Base-by-base conservation (phyloP, 35 echinoderm and acorn worm species). In the Hemicentrotus pulcherrimus region DNA sequence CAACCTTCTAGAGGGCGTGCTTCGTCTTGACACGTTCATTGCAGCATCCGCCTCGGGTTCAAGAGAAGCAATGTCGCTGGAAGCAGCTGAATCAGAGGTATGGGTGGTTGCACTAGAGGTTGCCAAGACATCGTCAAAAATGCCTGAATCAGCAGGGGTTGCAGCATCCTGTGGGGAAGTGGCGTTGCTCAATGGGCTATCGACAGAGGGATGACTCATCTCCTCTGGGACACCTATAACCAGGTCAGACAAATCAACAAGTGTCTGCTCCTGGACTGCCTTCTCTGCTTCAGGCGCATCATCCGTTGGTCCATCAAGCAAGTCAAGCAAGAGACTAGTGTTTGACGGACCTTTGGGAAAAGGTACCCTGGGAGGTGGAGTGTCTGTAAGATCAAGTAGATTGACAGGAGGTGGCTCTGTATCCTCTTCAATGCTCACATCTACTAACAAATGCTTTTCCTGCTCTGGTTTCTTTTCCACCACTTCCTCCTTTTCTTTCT, bases 1-100 rank as follows among this genome's bases (percentile, higher is more conserved):
- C 91, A 93, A 58, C 30, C 91, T 47, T 31, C 91, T 32, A 46
- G 91, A 93, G 16, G 91, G 91, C 11, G 91, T 93, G 91, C 91
- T 93, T 47, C 91, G 91, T 47, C 91, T 47, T 58, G 91, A 93
- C 48, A 47, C 91, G 46, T 93, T 93, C 91, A 93, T 93, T 47
- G 91, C 91, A 58, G 91, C 91, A 93, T 93, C 91, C 30, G 91
- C 91, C 48, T 93, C 91, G 46, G 91, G 91, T 47, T 93, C 91
- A 31, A 93, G 91, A 47, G 91, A 93, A 47, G 91, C 91, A 9
- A 93, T 93, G 48, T 93, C 91, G 31, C 91, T 93, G 91, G 91
- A 93, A 93, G 91, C 91, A 58, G 91, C 91, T 58, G 91, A 93
- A 93, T 93, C 91, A 58, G 91, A 93, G 91, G 91, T 93, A 58